Base-by-base conservation (phyloP, 2,888 invertebrate genomes). In the Drosophila conformis region DNA sequence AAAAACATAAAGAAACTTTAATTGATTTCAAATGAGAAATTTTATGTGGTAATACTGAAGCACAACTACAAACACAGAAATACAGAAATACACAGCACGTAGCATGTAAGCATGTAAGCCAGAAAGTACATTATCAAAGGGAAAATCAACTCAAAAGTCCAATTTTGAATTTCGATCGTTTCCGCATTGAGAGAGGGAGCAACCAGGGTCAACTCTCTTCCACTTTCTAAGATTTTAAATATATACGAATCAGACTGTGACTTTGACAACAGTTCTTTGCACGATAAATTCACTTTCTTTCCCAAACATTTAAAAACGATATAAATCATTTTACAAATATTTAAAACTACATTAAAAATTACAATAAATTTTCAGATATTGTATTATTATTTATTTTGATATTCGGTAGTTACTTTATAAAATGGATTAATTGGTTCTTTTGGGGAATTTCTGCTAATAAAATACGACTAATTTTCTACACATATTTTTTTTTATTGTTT, bases 1-100 rank as follows among this genome's bases (percentile, higher is more conserved):
- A 38, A 60, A 66, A 66, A 64, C 40, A 63, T 40, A 75, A 80
- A 80, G 76, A 73, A 79, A 81, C 69, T 87, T 80, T 83, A 86
- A 87, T 82, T 87, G 82, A 85, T 85, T 85, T 82, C 52, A 62
- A 80, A 88, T 82, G 80, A 82, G 87, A 78, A 78, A 81, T 68
- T 74, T 63, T 65, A 77, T 80, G 70, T 58, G 52, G 62, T 71
- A 72, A 72, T 66, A 67, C 36, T 33, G 27, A 51, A n/a, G 18
- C n/a, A 38, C 18, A 64, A 42, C 53, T 29, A 49, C 57, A 46
- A 18, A 18, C 46, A 56, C 42, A 10, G 0, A 38, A 8, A 18
- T 51, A 60, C 42, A 10, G 0, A 38, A 8, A 18, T 40, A 48
- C 36, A 38, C 18, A 29, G 53, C 35, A 54, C 21, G 36, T 57